A percentile compares a stretch with the other conserved stretches of the same genome.
These are phyloP conservation scores for Dicyrtoma fusca DNA, from an alignment of 2,888 invertebrate genomes.

Conservation along the genomic window DNA sequence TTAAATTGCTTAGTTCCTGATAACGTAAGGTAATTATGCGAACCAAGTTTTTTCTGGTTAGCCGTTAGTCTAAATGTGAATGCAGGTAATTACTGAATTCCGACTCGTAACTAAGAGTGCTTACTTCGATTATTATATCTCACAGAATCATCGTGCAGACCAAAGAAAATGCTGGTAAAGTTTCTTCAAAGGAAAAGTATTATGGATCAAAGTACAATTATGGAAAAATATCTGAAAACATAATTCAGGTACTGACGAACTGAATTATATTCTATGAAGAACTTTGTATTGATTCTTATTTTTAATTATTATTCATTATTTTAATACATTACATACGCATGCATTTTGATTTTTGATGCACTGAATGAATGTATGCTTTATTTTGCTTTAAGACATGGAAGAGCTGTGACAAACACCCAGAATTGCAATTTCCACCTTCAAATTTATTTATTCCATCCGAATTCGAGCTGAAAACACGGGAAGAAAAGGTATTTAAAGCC, in stretches of 20 bases:
- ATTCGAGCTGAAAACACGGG: conserved; percentile 70
- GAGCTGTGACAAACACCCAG: conserved; percentile 66
- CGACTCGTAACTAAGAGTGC: no score
- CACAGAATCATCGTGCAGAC: conserved; percentile 75
- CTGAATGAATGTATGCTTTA: no score
- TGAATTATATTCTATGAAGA: no score
- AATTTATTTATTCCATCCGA: conserved; percentile 91
- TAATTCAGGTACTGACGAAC: conserved; percentile 65
- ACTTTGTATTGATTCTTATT: no score
- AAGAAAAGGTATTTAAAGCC: conserved; percentile 64
- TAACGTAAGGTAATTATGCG: conserved; percentile 70
- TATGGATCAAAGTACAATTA: conserved; percentile 86
- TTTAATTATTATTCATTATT: no score
- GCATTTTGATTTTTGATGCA: no score
- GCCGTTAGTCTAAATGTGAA: no score
- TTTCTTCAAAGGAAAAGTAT: conserved; percentile 78
- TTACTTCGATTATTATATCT: no score
- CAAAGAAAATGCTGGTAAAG: conserved; percentile 73
- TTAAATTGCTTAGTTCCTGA: conserved; percentile 75
- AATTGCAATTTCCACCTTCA: conserved; percentile 74
- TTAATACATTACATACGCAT: no score
- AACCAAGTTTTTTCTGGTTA: no score
- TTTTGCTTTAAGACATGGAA: no score
- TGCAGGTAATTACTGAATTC: no score
- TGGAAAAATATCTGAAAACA: conserved; percentile 69